A percentile compares a stretch with the other conserved stretches of the same genome.
phyloP scores from a whole-genome alignment of 2,113 vertebrate genomes.

The Dromaius novaehollandiae region DNA sequence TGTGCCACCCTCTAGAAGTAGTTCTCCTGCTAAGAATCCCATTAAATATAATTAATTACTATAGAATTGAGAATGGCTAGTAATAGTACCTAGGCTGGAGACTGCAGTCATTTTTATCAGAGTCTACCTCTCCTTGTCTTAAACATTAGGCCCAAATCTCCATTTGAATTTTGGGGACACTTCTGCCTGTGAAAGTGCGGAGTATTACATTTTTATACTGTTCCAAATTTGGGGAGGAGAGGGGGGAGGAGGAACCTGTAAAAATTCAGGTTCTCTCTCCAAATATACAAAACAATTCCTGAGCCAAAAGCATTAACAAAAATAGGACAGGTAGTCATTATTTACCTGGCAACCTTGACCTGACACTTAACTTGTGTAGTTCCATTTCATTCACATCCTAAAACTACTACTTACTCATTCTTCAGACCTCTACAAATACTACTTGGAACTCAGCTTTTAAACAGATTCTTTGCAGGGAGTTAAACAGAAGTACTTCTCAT shows the following conservation, averaged over 20 bases:
- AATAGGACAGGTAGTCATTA: neutral
- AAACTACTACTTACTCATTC: neutral
- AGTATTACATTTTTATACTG: neutral
- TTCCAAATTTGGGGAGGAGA: too few relatives aligned
- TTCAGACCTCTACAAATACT: neutral
- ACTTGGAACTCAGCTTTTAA: neutral
- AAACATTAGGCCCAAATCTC: conserved; percentile 82
- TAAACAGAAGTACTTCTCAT: neutral
- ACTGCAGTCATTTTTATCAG: neutral
- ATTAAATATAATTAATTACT: neutral
- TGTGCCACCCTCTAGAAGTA: neutral
- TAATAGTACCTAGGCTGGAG: neutral
- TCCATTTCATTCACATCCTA: neutral
- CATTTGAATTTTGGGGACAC: conserved; percentile 74
- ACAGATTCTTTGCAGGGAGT: neutral
- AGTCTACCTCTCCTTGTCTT: conserved; percentile 55
- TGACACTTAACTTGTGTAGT: neutral
- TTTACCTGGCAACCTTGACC: neutral
- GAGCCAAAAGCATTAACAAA: neutral
- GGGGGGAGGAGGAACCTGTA: neutral
- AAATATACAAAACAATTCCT: neutral
- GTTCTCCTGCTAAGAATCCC: neutral
- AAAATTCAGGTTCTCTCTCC: neutral
- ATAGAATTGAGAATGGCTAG: neutral
- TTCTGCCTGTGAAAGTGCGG: conserved; percentile 19